Evolutionary conservation across 30 jellyfish, hydroid and myxozoan species (phyloP).

Genomic region (Aurelia aurita complex sp. Pacific): DNA sequence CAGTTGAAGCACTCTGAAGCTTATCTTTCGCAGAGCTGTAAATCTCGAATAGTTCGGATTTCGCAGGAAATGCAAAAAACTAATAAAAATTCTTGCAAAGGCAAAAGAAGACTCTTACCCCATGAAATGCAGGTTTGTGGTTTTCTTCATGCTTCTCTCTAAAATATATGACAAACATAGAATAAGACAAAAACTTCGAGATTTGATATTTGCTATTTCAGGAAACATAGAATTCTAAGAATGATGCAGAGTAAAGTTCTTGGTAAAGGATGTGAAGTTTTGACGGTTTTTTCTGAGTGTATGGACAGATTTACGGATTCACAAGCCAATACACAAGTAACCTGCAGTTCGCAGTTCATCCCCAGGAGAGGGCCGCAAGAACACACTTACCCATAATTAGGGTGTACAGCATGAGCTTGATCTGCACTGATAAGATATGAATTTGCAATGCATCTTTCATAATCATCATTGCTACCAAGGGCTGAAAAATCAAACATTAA

Average conservation of each 20-base stretch:
- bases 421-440: constrained; percentile 96
- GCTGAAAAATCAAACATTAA: constrained; percentile 9
- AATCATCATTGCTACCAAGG: constrained; percentile 37
- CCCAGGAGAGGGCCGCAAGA: background rate
- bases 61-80: background rate
- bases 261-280: too few relatives aligned
- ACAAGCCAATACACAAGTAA: too few relatives aligned
- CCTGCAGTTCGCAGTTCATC: too few relatives aligned
- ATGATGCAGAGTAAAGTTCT: background rate
- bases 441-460: constrained; percentile 77
- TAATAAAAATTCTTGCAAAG: too few relatives aligned
- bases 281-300: too few relatives aligned
- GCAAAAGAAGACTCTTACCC: constrained; percentile 10
- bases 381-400: constrained; percentile 80
- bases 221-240: background rate
- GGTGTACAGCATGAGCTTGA: constrained; percentile 99
- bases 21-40: too few relatives aligned
- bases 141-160: constrained; percentile 89
- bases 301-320: too few relatives aligned
- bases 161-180: background rate
- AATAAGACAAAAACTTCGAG: background rate
- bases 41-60: too few relatives aligned
- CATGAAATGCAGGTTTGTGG: constrained; percentile 79
- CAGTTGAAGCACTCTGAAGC: too few relatives aligned
- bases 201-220: background rate